Conservation (phyloP, 2,888 invertebrate species). For the Petrophora chlorosata region DNA sequence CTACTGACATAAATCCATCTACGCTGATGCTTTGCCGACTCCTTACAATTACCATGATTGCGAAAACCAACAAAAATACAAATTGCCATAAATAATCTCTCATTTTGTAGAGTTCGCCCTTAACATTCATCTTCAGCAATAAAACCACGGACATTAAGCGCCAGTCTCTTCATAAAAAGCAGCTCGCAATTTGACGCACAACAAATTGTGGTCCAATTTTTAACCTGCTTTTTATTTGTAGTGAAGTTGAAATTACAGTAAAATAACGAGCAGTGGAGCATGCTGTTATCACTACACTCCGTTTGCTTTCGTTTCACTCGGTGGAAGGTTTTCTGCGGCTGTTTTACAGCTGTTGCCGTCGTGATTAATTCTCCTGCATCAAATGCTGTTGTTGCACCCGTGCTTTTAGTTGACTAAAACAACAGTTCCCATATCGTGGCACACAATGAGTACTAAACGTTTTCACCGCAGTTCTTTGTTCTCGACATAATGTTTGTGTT, state of each 20-base stretch:
- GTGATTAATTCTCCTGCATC: slow-evolving; percentile 47
- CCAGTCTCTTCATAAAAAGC: slow-evolving; percentile 31
- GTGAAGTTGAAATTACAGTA: slow-evolving; percentile 32
- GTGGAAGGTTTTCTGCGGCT: slow-evolving; percentile 28
- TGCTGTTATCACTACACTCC: slow-evolving; percentile 33
- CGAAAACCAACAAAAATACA: slow-evolving; percentile 21
- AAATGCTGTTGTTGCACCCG: slow-evolving; percentile 45
- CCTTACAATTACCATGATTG: slow-evolving; percentile 17
- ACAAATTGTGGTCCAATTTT: slow-evolving; percentile 38
- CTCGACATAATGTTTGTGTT: slow-evolving; percentile 31
- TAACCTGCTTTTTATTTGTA: slow-evolving; percentile 33
- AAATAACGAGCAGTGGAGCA: slow-evolving; percentile 23
- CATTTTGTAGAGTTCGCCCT: slow-evolving; percentile 27
- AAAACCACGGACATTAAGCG: slow-evolving; percentile 33
- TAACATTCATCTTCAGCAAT: slow-evolving; percentile 28
- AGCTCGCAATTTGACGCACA: slow-evolving; percentile 33
- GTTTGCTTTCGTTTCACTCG: slow-evolving; percentile 34
- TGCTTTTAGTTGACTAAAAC: slow-evolving; percentile 49
- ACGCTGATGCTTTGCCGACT: slow-evolving; percentile 12
- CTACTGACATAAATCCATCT: slow-evolving; percentile 12
- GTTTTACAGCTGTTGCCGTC: slow-evolving; percentile 39
- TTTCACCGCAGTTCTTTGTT: slow-evolving; percentile 46
- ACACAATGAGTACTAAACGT: slow-evolving; percentile 48
- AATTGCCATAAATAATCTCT: slow-evolving; percentile 25
- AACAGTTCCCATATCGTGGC: slow-evolving; percentile 49